Base-by-base conservation (phyloP, 2,888 invertebrate species). In the Mechanitis messenoides region DNA sequence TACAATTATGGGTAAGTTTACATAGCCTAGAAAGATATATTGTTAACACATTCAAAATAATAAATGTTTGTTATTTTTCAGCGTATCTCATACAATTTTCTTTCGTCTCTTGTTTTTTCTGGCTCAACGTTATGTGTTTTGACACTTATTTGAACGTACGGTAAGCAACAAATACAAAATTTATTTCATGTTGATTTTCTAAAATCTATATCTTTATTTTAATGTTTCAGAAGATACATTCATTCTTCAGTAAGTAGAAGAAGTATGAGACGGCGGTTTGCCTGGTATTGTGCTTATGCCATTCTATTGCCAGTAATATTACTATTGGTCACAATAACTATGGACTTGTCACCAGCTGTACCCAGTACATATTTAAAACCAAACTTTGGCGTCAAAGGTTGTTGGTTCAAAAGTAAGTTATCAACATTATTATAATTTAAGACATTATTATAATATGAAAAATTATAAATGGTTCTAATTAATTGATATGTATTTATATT, bases 51-150 rank as follows among this genome's bases (percentile, higher is more conserved):
- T 55, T 59, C 28, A 9, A 50, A 28, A n/a, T 58, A 58, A 42
- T 45, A 35, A 20, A 35, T 33, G n/a, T 28, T 3, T 58, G 45
- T 69, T 79, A 80, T 78, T 68, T 92, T 91, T 69, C 90, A 93
- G 93, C 92, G 9, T 93, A 92, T 78, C 78, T 92, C 69, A 92
- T 93, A 72, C 92, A 93, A 76, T 92, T 93, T 74, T 92, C 92
- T 2, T 93, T 93, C 80, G 87, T 93, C 56, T 92, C 93, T 47
- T 92, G 92, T 73, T 93, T 93, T 82, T 92, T 93, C 83, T 93
- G 93, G 93, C 81, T 93, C 64, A 93, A 93, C 78, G 92, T 92
- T 55, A 91, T 93, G 91, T 92, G 93, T 76, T 92, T 93, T 74
- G 93, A 93, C 79, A 93, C 91, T 60, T 93, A 92, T 83, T 79